Evolutionary conservation across 1,140 invertebrate species (phyloP).

Genomic region (Bombus confusus): DNA sequence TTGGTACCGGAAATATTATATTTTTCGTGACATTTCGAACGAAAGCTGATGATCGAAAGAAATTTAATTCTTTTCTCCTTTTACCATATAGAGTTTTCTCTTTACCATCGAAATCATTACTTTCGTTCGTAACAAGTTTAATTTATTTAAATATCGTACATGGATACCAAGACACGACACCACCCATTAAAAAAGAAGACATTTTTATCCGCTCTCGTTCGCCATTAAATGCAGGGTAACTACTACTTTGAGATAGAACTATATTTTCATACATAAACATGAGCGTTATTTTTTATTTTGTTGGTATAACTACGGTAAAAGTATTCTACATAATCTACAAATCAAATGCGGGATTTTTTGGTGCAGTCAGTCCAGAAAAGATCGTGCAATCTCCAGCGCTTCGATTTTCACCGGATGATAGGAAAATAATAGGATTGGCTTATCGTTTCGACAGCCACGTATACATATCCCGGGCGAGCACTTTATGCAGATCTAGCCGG

Average conservation of each 20-base stretch:
- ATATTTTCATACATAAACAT: background rate
- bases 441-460: conserved; percentile 49
- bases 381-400: conserved; percentile 34
- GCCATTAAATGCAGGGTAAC: background rate
- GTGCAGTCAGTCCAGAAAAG: background rate
- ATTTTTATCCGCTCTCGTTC: background rate
- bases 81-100: background rate
- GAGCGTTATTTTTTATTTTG: background rate
- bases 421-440: conserved; percentile 65
- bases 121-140: background rate
- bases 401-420: conserved; percentile 63
- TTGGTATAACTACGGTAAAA: background rate
- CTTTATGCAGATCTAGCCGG: conserved; percentile 72
- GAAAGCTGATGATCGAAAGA: too few species aligned
- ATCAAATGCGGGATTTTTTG: background rate
- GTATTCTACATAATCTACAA: background rate
- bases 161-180: background rate
- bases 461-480: conserved; percentile 58
- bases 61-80: background rate
- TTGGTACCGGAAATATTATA: too few species aligned
- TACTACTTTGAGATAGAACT: background rate
- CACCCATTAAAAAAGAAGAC: background rate
- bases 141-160: background rate
- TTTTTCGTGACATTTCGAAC: too few species aligned
- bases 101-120: background rate